Evolutionary conservation across 2,888 invertebrate genomes (phyloP), one percentile per base, ranked within the genome.

Genomic region (Acrobasis consociella): DNA sequence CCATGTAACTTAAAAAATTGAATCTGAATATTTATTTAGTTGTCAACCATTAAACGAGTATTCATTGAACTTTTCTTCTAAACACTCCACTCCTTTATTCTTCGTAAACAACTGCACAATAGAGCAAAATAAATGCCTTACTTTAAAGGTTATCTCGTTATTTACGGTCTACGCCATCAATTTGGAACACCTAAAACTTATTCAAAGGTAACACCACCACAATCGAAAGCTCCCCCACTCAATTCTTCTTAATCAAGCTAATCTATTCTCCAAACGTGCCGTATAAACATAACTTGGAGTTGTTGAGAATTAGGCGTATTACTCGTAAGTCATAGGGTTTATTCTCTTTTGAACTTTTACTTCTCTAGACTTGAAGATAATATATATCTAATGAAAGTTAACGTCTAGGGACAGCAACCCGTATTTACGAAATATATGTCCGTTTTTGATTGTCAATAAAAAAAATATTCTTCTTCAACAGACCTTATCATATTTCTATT

Each of bases 201-300:
- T 31, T 42, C 52, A 58, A 31, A 49, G 37, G 59, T 49, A 15
- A 22, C 50, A 39, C 37, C 38, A 51, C 49, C 38, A 39, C 60
- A 66, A 67, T 64, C 66, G 65, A 66, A 64, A 66, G 64, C 63
- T 67, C 65, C 67, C 69, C 69, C 69, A 74, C 77, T 78, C 78
- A 81, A 76, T 78, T 72, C 76, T 75, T 72, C 72, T 74, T 80
- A 80, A 78, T 81, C 72, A 75, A 74, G 73, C 69, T 80, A 78
- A 85, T 82, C 80, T 81, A 73, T 82, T 81, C 80, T 75, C 77
- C 74, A 77, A 81, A 82, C 83, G 82, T 83, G 76, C 79, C 82
- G 76, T 73, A 80, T 82, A 82, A 82, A 80, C 78, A 78, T 80
- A 81, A 83, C 79, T 81, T 74, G 72, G 81, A 83, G 80, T 82